Conservation (phyloP, 2,888 invertebrate genomes). For the Cantharis flavilabris region DNA sequence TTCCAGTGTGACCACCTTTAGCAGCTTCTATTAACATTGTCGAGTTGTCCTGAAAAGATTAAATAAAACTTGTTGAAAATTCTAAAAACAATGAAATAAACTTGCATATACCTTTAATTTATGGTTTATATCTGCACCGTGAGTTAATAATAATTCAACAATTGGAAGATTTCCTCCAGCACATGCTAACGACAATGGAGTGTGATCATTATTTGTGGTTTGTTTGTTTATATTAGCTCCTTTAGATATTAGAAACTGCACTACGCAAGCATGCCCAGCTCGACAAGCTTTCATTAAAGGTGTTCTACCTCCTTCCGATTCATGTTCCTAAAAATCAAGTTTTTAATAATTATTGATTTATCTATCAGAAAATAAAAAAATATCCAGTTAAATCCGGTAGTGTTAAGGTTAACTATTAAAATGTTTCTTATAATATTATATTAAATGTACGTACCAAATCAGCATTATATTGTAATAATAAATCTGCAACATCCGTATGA, state of each 20-base stretch:
- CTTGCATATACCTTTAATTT: slow-evolving; percentile 75
- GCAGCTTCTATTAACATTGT: slow-evolving; percentile 99
- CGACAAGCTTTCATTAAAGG: slow-evolving; percentile 98
- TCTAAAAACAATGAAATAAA: background rate
- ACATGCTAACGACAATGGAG: slow-evolving; percentile 93
- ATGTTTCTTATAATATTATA: too few species aligned
- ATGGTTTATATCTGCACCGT: slow-evolving; percentile 94
- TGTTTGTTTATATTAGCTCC: slow-evolving; percentile 84
- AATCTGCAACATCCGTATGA: slow-evolving; percentile 94
- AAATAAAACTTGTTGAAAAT: background rate
- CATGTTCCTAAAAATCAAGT: slow-evolving; percentile 72
- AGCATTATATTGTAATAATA: slow-evolving; percentile 88
- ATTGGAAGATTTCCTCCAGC: slow-evolving; percentile 94
- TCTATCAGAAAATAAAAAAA: background rate
- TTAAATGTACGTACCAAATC: slow-evolving; percentile 63
- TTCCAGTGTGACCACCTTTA: slow-evolving; percentile 95
- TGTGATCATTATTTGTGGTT: slow-evolving; percentile 95
- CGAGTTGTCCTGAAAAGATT: slow-evolving; percentile 77
- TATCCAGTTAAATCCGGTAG: background rate
- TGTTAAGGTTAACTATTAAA: background rate
- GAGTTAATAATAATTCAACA: slow-evolving; percentile 87
- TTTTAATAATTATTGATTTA: too few species aligned
- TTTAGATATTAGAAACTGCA: slow-evolving; percentile 91
- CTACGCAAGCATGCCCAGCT: slow-evolving; percentile 94
- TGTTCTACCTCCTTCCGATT: slow-evolving; percentile 95